Evolutionary conservation across 1,140 invertebrate species (phyloP), one percentile per base, ranked within the genome.

Genomic region (Bombus terrestris): DNA sequence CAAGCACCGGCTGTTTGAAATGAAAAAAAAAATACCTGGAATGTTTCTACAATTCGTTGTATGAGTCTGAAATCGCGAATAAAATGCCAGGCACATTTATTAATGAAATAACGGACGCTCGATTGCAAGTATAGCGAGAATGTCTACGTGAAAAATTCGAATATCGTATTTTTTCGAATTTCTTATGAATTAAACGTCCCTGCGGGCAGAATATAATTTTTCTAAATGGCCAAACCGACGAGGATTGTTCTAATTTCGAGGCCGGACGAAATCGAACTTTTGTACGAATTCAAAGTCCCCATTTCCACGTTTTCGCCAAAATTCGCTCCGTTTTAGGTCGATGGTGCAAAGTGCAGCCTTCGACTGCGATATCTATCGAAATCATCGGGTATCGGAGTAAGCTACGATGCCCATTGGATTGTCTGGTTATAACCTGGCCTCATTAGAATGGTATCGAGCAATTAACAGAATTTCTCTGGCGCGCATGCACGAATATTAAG

Each of bases 391-490:
- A 74, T 81, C 57, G 57, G 35, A 1, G 4, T 39, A 68, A 74
- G 8, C 35, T 68, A 57, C 41, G 22, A 35, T 28, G 25, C 69
- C 57, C 77, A 28, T 12, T 9, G 57, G 69, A 13, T 35, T 4
- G 2, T 43, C 13, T 37, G 57, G 41, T 73, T 66, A 68, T 59
- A 76, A 69, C 64, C 28, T 32, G n/a, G 41, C 59, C 59, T 75
- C 79, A 76, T 86, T 86, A 86, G 62, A 69, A 68, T 22, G 41
- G 43, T 78, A 35, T 47, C 79, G 64, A 37, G 43, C 75, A 86
- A 88, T 88, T 88, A 82, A 75, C 76, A 57, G 62, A 68, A 25
- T 74, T 87, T 90, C 77, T 89, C 15, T 25, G 25, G 28, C 57
- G 35, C 68, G 64, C 59, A 37, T 39, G 76, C 43, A 74, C 64